Conservation (phyloP, 2,797 vertebrate genomes). For the Sebastes umbrosus region DNA sequence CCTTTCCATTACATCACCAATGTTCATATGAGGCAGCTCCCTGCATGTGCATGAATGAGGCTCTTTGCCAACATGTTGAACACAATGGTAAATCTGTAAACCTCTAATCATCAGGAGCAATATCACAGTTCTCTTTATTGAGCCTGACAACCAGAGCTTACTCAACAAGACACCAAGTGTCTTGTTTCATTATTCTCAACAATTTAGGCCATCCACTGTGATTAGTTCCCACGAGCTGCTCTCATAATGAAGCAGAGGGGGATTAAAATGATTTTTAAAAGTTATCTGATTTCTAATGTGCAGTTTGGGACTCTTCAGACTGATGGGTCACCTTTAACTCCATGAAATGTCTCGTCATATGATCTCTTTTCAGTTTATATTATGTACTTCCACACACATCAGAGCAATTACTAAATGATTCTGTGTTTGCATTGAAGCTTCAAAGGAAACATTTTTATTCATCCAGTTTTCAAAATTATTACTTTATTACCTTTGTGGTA, state of each 20-base stretch:
- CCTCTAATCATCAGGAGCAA: conserved; percentile 64
- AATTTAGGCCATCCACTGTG: conserved; percentile 50
- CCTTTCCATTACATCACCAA: not conserved
- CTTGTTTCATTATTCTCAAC: conserved; percentile 76
- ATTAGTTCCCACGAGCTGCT: conserved; percentile 41
- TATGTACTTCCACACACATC: not conserved
- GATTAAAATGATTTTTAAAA: conserved; percentile 17
- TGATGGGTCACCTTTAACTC: not conserved
- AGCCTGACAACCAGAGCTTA: conserved; percentile 70
- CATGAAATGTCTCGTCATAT: not conserved
- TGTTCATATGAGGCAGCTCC: not conserved
- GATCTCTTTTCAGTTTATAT: not conserved
- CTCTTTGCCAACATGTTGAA: conserved; percentile 32
- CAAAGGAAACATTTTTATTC: not conserved
- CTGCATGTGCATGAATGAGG: not conserved
- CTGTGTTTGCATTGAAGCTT: not conserved
- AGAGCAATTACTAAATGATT: not conserved
- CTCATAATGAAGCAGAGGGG: conserved; percentile 19
- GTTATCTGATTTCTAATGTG: conserved; percentile 29
- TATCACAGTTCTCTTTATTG: conserved; percentile 60
- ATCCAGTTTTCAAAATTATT: not conserved
- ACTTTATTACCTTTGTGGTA: not conserved
- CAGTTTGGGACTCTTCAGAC: conserved; percentile 40
- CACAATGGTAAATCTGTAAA: conserved; percentile 54
- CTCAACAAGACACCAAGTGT: conserved; percentile 60